phyloP scores from a whole-genome alignment of 2,888 invertebrate genomes.

The Polia nebulosa region DNA sequence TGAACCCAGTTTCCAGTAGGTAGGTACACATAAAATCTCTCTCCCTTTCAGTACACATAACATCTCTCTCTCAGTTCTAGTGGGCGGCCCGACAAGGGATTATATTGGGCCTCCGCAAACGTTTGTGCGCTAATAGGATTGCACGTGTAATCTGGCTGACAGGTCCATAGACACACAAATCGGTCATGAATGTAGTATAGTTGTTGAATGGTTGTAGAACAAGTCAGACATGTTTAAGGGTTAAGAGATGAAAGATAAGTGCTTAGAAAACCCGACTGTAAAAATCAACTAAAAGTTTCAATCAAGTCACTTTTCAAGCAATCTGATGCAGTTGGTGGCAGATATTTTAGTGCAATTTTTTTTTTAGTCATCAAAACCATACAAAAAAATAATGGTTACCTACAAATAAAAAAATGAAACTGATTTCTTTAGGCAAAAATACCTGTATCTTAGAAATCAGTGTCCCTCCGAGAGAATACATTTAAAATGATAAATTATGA shows the following conservation, averaged over 20 bases:
- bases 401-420: too few species aligned
- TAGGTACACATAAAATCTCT: neutral
- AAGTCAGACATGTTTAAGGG: neutral
- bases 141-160: constrained; percentile 20
- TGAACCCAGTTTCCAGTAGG: neutral
- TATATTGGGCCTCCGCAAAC: constrained; percentile 39
- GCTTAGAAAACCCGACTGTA: too few species aligned
- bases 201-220: neutral
- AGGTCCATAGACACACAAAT: constrained; percentile 6
- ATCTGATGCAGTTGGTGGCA: too few species aligned
- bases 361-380: too few species aligned
- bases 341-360: too few species aligned
- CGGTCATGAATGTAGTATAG: neutral
- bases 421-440: too few species aligned
- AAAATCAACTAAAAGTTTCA: too few species aligned
- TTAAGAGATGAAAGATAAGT: neutral
- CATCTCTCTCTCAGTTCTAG: neutral
- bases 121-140: constrained; percentile 33
- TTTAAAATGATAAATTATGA: too few species aligned
- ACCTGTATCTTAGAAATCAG: too few species aligned
- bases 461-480: too few species aligned
- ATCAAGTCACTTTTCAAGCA: too few species aligned
- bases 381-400: too few species aligned
- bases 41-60: neutral
- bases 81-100: constrained; percentile 5